Conservation (phyloP, 2,113 vertebrate species). For the Cygnus buccinator region DNA sequence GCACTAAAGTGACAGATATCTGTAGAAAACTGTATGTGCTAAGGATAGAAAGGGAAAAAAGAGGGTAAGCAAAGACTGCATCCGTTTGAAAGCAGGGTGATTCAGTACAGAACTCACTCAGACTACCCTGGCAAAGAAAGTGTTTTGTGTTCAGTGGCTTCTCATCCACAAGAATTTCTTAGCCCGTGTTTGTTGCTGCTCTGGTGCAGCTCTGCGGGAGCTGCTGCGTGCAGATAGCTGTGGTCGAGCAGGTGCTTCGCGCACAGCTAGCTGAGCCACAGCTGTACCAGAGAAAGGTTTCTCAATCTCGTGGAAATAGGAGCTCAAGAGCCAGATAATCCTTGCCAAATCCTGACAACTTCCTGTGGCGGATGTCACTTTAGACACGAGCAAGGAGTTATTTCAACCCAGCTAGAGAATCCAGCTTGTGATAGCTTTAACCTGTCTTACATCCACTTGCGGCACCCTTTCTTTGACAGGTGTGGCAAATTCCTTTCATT, state of each 20-base stretch:
- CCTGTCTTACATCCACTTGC: background rate
- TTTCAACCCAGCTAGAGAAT: background rate
- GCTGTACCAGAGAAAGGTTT: background rate
- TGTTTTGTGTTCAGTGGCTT: background rate
- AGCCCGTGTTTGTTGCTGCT: background rate
- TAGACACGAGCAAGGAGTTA: background rate
- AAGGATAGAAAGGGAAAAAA: background rate
- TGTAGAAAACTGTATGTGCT: rapidly evolving
- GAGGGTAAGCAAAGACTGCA: background rate
- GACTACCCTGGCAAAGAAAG: background rate
- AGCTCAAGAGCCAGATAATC: background rate
- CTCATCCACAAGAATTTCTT: background rate
- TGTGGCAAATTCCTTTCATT: background rate
- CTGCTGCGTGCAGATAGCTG: background rate
- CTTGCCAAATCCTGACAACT: background rate
- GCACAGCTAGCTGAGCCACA: background rate
- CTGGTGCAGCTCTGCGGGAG: background rate
- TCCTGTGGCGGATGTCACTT: background rate
- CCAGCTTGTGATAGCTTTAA: background rate
- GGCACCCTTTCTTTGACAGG: background rate
- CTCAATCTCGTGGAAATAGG: background rate
- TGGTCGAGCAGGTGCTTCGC: rapidly evolving
- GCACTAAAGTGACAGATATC: background rate
- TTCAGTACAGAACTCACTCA: background rate
- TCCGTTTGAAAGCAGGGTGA: background rate